A percentile compares a stretch with the other conserved stretches of the same genome.
phyloP scores from a whole-genome alignment of 92 coral and sea anemone species.

The Nematostella vectensis region DNA sequence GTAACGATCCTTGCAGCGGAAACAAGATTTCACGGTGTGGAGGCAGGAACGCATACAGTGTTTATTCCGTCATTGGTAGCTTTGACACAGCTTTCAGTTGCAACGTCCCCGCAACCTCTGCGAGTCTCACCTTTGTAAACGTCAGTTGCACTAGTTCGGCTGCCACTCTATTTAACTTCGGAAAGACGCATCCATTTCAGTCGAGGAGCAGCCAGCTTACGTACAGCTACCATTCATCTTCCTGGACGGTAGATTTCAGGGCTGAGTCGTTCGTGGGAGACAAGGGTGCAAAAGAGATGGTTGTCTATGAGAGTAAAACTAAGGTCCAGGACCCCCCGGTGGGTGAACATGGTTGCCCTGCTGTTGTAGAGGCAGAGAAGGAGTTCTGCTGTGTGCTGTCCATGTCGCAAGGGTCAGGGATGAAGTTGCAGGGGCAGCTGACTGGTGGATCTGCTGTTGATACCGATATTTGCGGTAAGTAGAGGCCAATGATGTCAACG shows the following conservation, averaged over 20 bases:
- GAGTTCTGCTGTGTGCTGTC: slow-evolving; percentile 33
- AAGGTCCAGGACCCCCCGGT: slow-evolving; percentile 14
- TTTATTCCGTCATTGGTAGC: slow-evolving; percentile 46
- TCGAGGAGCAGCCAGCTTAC: slow-evolving; percentile 6
- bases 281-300: slow-evolving; percentile 18
- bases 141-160: slow-evolving; percentile 35
- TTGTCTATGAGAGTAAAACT: neutral
- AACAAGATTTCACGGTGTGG: slow-evolving; percentile 63
- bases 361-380: slow-evolving; percentile 32
- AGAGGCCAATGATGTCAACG: too few relatives aligned
- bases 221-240: slow-evolving; percentile 23
- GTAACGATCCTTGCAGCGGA: slow-evolving; percentile 66
- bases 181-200: slow-evolving; percentile 39
- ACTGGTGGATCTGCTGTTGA: slow-evolving; percentile 25
- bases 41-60: slow-evolving; percentile 41
- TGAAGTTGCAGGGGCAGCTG: slow-evolving; percentile 41
- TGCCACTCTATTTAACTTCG: slow-evolving; percentile 46
- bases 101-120: slow-evolving; percentile 32
- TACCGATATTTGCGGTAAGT: slow-evolving; percentile 54
- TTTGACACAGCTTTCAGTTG: slow-evolving; percentile 31
- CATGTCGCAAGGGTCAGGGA: slow-evolving; percentile 33
- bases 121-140: slow-evolving; percentile 29
- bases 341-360: slow-evolving; percentile 54
- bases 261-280: slow-evolving; percentile 21
- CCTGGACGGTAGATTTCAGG: slow-evolving; percentile 11